phyloP scores from a whole-genome alignment of 2,888 invertebrate species.

The Lymantria monacha region DNA sequence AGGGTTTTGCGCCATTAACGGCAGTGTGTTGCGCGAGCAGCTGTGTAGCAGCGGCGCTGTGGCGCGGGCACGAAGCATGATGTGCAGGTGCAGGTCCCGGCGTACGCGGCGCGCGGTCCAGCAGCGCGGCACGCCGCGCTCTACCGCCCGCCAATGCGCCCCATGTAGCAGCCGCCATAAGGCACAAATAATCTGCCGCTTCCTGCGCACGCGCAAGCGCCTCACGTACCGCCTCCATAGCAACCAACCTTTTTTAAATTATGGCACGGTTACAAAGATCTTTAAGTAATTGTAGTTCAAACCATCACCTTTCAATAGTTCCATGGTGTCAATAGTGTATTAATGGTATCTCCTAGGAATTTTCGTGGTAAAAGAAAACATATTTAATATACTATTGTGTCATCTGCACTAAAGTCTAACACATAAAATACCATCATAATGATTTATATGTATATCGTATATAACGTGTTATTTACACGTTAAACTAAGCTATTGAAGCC shows the following conservation, averaged over 20 bases:
- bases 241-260: slow-evolving; percentile 91
- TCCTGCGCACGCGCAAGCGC: slow-evolving; percentile 94
- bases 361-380: too few species aligned
- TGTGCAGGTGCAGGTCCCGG: slow-evolving; percentile 90
- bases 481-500: too few species aligned
- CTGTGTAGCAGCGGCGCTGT: slow-evolving; percentile 90
- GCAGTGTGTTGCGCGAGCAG: slow-evolving; percentile 91
- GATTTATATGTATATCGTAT: too few species aligned
- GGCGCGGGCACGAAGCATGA: slow-evolving; percentile 88
- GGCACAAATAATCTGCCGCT: slow-evolving; percentile 91
- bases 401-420: too few species aligned
- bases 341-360: too few species aligned
- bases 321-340: too few species aligned
- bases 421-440: too few species aligned
- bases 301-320: too few species aligned
- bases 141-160: slow-evolving; percentile 18
- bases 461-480: too few species aligned
- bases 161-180: slow-evolving; percentile 79
- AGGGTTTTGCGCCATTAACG: slow-evolving; percentile 85
- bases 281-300: too few species aligned
- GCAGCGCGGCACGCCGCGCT: slow-evolving; percentile 61
- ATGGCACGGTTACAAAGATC: too few species aligned
- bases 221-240: slow-evolving; percentile 91
- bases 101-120: slow-evolving; percentile 85
- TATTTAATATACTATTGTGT: too few species aligned